Conservation (phyloP, 2,888 invertebrate species). For the Caenorhabditis imperialis region DNA sequence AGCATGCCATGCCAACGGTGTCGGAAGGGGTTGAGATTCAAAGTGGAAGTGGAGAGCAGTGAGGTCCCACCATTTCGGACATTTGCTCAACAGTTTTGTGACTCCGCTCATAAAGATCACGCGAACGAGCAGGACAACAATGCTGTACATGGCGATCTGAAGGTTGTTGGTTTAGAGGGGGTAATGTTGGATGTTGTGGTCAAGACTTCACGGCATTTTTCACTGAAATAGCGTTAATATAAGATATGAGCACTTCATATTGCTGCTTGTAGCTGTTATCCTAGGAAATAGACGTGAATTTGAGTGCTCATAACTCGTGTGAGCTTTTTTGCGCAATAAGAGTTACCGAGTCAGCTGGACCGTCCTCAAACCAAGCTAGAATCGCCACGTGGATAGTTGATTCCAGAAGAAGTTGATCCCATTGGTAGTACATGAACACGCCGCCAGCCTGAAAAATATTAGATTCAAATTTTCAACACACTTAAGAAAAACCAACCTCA, state of each 20-base stretch:
- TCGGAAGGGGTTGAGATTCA: constrained; percentile 86
- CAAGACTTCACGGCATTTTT: background rate
- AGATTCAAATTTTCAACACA: no score
- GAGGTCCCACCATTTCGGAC: constrained; percentile 87
- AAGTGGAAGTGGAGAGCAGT: constrained; percentile 83
- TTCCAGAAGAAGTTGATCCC: constrained; percentile 86
- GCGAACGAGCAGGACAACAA: constrained; percentile 85
- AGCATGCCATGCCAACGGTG: constrained; percentile 85
- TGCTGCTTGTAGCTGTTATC: no score
- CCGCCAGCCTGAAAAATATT: constrained; percentile 82
- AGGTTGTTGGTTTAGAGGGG: no score
- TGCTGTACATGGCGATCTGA: constrained; percentile 48
- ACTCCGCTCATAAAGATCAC: constrained; percentile 85
- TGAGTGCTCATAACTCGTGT: no score
- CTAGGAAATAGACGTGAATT: no score
- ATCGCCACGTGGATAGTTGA: constrained; percentile 84
- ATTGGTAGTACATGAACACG: constrained; percentile 85
- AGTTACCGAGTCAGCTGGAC: constrained; percentile 51
- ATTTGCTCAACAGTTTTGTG: constrained; percentile 84
- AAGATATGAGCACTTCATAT: background rate
- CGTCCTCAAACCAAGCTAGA: constrained; percentile 82
- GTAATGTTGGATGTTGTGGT: background rate
- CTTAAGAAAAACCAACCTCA: no score
- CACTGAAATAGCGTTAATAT: background rate
- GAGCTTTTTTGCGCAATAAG: no score